These are phyloP conservation scores for Rhizoglyphus robini DNA, from an alignment of 1,140 invertebrate species.

Conservation along the genomic window DNA sequence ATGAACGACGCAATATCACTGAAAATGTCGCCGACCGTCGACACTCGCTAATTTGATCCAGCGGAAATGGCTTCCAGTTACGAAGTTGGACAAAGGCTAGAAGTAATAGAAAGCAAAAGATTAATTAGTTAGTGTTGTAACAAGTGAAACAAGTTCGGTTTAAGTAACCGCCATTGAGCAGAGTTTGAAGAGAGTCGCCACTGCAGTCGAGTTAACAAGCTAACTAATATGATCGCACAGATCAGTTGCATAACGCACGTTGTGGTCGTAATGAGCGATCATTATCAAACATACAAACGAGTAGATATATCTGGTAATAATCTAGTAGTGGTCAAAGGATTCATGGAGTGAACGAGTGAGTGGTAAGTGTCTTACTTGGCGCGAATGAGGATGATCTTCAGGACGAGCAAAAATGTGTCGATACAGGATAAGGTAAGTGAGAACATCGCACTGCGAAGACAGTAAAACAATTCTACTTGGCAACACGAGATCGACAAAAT, in stretches of 20 bases:
- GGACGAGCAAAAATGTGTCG: neutral
- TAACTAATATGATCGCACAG: no score
- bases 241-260: neutral
- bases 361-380: neutral
- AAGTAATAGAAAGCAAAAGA: neutral
- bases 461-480: constrained; percentile 1
- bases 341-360: no score
- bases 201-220: no score
- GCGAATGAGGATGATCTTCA: constrained; percentile 1
- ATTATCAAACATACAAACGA: neutral
- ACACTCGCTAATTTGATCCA: constrained; percentile 79
- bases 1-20: constrained; percentile 79
- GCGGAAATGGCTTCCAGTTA: constrained; percentile 79
- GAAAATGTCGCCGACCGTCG: constrained; percentile 78
- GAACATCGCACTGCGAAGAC: no score
- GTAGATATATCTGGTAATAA: neutral
- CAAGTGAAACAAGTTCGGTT: no score
- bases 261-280: neutral
- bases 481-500: neutral
- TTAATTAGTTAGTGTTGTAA: no score
- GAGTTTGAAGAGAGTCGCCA: no score
- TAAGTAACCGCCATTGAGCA: no score
- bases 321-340: no score
- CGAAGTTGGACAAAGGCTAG: constrained; percentile 71
- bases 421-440: constrained; percentile 8